Evolutionary conservation across 2,113 vertebrate species (phyloP), one percentile per base, ranked within the genome.

Genomic region (Spea bombifrons): DNA sequence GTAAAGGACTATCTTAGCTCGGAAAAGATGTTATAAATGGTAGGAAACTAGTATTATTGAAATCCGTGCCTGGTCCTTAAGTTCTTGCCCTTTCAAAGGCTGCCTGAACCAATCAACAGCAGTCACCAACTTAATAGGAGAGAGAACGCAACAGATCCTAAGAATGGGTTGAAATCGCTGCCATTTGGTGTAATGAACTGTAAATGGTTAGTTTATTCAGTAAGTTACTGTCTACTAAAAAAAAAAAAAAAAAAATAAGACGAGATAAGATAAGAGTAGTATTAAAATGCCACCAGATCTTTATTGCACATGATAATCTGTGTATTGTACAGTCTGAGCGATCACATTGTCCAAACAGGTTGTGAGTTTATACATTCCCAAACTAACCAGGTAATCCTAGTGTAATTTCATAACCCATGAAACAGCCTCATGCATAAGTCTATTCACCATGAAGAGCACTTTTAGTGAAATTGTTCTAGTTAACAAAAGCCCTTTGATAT

Each of bases 281-380:
- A 46, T 9, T 13, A 45, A 69, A 69, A 48, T 48, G 9, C 15
- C 66, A 69, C 3, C 46, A n/a, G 45, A 69, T 49, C 3, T 69
- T 69, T 69, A 69, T 48, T 69, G 66, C 66, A 69, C 46, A 47
- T 13, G 45, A 10, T 48, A 48, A 12, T 47, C 6, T n/a, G 66
- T 69, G 66, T 69, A 47, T n/a, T 69, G 45, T 69, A 44, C 43
- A 44, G 65, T 12, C 43, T 49, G 66, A 12, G 43, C 46, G n/a
- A 3, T 3, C 5, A 46, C 5, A 12, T 10, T 59, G 55, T 13
- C 10, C 2, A 13, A 59, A 59, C 55, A 13, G 15, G 7, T 9
- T 59, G 6, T 59, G 15, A 59, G 3, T 4, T 13, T 3, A 53
- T 59, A 59, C 55, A 59, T 13, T 13, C 15, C 55, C 10, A 12